A percentile compares a stretch with the other conserved stretches of the same genome.
Evolutionary conservation across 2,888 invertebrate species (phyloP).

Genomic region (Drosophila seclusa): DNA sequence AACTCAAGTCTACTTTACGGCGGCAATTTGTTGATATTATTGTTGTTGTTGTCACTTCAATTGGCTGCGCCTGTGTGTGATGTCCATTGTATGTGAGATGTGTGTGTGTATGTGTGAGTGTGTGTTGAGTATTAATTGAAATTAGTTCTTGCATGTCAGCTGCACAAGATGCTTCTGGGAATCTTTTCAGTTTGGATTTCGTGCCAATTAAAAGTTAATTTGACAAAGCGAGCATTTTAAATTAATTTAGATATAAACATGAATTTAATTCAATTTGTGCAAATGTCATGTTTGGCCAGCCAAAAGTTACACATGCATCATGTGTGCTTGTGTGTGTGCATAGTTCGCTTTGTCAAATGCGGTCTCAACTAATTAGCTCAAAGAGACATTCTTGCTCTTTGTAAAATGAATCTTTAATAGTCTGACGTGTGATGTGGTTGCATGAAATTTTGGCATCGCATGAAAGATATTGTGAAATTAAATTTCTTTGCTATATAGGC

Average conservation of each 20-base stretch:
- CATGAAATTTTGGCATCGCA: not conserved
- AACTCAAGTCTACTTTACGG: slow-evolving; percentile 64
- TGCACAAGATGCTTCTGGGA: slow-evolving; percentile 47
- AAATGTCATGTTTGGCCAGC: slow-evolving; percentile 22
- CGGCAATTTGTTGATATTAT: slow-evolving; percentile 15
- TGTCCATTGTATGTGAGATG: slow-evolving; percentile 17
- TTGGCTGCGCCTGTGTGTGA: slow-evolving; percentile 43
- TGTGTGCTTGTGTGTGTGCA: not conserved
- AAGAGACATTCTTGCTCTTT: not conserved
- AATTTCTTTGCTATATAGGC: not conserved
- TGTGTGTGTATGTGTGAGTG: slow-evolving; percentile 1
- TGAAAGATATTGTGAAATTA: not conserved
- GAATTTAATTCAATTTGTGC: slow-evolving; percentile 71
- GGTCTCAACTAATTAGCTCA: slow-evolving; percentile 15
- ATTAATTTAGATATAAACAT: slow-evolving; percentile 72
- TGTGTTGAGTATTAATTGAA: slow-evolving; percentile 61
- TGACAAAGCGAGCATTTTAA: slow-evolving; percentile 77
- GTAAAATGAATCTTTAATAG: not conserved
- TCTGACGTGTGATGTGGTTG: not conserved
- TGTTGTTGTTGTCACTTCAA: slow-evolving; percentile 44
- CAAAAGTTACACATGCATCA: not conserved
- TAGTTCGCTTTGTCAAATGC: slow-evolving; percentile 3
- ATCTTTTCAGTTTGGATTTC: slow-evolving; percentile 45
- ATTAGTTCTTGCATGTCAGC: slow-evolving; percentile 75
- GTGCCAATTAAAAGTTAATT: slow-evolving; percentile 76